Evolutionary conservation across 2,797 vertebrate genomes (phyloP).

Genomic region (Caiman crocodilus): DNA sequence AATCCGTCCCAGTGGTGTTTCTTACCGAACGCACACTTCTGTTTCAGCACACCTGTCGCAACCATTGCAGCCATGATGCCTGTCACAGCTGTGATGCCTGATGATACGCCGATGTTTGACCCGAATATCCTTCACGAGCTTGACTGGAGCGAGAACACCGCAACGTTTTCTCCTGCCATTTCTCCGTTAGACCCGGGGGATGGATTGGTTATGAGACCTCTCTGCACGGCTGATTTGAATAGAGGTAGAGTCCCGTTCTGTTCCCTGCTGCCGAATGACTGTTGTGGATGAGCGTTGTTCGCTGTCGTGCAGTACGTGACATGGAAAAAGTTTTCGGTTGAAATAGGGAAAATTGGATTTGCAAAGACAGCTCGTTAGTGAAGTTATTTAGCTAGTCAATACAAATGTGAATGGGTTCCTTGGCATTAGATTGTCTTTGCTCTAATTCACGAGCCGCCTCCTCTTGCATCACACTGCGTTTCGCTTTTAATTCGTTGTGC

Average conservation of each 20-base stretch:
- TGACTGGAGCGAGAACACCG: slow-evolving; percentile 91
- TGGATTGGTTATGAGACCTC: slow-evolving; percentile 92
- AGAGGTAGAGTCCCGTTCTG: slow-evolving; percentile 83
- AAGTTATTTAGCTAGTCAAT: rapidly evolving
- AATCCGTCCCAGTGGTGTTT: rapidly evolving
- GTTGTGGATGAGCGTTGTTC: neutral
- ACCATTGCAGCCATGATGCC: slow-evolving; percentile 70
- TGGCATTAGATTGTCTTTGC: neutral
- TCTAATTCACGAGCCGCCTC: rapidly evolving
- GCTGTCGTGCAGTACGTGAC: no score
- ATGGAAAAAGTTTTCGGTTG: neutral
- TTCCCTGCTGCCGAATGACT: neutral
- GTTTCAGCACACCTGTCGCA: neutral
- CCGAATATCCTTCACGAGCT: slow-evolving; percentile 90
- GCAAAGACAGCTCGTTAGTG: neutral
- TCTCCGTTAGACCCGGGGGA: slow-evolving; percentile 90
- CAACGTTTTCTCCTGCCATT: slow-evolving; percentile 89
- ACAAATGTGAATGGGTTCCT: neutral
- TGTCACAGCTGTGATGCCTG: slow-evolving; percentile 84
- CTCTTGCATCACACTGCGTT: neutral
- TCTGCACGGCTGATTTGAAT: slow-evolving; percentile 91
- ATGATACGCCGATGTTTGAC: slow-evolving; percentile 93
- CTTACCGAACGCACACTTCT: rapidly evolving
- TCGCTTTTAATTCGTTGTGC: neutral
- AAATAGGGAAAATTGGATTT: neutral